Conservation (phyloP, 2,888 invertebrate genomes). For the Panzeria rudis region DNA sequence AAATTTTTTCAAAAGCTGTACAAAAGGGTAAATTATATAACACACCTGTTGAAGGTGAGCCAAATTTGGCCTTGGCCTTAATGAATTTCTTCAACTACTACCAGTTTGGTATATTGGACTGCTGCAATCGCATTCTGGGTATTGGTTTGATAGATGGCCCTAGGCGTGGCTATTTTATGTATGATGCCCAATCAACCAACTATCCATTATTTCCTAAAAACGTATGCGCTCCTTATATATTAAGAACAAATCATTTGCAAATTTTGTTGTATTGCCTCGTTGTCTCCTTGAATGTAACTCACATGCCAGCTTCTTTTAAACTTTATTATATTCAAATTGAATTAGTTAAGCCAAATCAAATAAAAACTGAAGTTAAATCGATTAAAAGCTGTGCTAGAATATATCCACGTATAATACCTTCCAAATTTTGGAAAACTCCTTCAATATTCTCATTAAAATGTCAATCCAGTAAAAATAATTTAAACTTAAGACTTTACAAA, state of each 20-base stretch:
- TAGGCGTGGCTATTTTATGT: conserved; percentile 87
- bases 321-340: conserved; percentile 82
- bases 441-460: background rate
- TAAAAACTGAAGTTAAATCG: background rate
- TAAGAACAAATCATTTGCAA: conserved; percentile 86
- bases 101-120: conserved; percentile 85
- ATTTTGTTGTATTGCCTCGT: conserved; percentile 87
- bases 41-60: conserved; percentile 81
- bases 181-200: conserved; percentile 87
- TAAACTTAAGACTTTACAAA: background rate
- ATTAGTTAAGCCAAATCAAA: background rate
- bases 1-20: conserved; percentile 85
- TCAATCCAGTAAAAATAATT: background rate
- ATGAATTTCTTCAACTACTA: conserved; percentile 86
- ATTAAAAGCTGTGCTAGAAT: rapidly evolving
- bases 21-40: conserved; percentile 87
- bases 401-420: background rate
- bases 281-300: conserved; percentile 85
- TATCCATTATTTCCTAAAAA: conserved; percentile 86
- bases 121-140: conserved; percentile 84
- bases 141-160: conserved; percentile 83
- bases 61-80: conserved; percentile 87
- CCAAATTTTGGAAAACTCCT: conserved; percentile 2
- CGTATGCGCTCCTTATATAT: conserved; percentile 85
- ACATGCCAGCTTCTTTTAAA: conserved; percentile 85